Percentiles rank a stretch among this genome's conserved stretches.
Evolutionary conservation across 1,140 invertebrate genomes (phyloP).

Genomic region (Drosophila neocordata): DNA sequence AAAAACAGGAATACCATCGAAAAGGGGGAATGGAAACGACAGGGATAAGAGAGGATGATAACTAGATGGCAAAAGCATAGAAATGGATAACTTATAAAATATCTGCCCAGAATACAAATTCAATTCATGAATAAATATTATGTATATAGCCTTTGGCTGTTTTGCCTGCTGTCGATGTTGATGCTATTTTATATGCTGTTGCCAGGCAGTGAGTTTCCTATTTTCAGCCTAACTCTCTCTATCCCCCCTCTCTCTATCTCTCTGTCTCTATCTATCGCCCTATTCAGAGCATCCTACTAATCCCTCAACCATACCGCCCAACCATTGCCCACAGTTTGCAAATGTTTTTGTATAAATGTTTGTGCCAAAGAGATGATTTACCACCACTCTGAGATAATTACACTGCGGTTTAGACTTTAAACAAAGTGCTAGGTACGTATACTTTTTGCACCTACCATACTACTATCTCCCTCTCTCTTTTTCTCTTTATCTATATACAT

Average conservation of each 20-base stretch:
- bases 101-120: slow-evolving; percentile 79
- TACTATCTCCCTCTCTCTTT: not conserved
- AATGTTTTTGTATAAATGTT: slow-evolving; percentile 3
- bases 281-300: not conserved
- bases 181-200: slow-evolving; percentile 43
- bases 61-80: slow-evolving; percentile 20
- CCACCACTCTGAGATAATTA: slow-evolving; percentile 64
- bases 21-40: not conserved
- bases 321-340: not conserved
- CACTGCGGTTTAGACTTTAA: slow-evolving; percentile 53
- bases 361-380: slow-evolving; percentile 23
- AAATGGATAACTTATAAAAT: slow-evolving; percentile 76
- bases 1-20: no score
- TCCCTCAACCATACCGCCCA: not conserved
- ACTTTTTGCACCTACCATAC: not conserved
- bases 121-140: slow-evolving; percentile 81
- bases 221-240: not conserved
- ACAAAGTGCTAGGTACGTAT: not conserved
- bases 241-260: slow-evolving; percentile 26
- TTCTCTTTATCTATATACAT: not conserved
- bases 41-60: not conserved
- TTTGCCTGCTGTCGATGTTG: slow-evolving; percentile 37
- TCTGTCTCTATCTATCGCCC: not conserved
- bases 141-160: slow-evolving; percentile 60
- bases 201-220: slow-evolving; percentile 9